Evolutionary conservation across 2,888 invertebrate species (phyloP).

Genomic region (Melanostoma mellinum): DNA sequence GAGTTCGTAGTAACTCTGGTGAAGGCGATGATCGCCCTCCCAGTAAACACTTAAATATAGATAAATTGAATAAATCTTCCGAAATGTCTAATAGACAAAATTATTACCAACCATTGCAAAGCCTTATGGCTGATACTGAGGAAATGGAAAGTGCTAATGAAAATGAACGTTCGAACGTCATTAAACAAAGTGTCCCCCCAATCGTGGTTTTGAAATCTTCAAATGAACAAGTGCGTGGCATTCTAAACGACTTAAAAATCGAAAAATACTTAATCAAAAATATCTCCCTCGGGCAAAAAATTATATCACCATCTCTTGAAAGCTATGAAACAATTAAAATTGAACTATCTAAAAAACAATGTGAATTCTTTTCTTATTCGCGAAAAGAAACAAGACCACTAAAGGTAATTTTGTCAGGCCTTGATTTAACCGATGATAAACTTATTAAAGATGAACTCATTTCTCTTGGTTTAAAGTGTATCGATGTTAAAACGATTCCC

Average conservation of each 20-base stretch:
- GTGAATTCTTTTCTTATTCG: not conserved
- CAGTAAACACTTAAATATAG: not conserved
- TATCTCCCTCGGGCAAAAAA: conserved; percentile 2
- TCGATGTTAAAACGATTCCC: too few species aligned
- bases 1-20: conserved; percentile 3
- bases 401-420: not conserved
- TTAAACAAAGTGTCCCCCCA: too few species aligned
- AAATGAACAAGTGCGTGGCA: not conserved
- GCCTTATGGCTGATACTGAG: too few species aligned
- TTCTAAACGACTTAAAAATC: not conserved
- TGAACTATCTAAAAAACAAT: not conserved
- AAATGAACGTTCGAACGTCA: too few species aligned
- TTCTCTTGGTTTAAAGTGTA: too few species aligned
- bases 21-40: not conserved
- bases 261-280: not conserved
- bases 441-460: too few species aligned
- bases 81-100: not conserved
- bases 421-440: too few species aligned
- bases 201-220: not conserved
- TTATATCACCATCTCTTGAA: not conserved
- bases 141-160: too few species aligned
- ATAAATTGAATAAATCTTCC: too few species aligned
- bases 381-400: not conserved
- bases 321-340: not conserved
- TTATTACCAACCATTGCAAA: not conserved